Evolutionary conservation across 2,888 invertebrate genomes (phyloP), one percentile per base, ranked within the genome.

Genomic region (Unio pictorum): DNA sequence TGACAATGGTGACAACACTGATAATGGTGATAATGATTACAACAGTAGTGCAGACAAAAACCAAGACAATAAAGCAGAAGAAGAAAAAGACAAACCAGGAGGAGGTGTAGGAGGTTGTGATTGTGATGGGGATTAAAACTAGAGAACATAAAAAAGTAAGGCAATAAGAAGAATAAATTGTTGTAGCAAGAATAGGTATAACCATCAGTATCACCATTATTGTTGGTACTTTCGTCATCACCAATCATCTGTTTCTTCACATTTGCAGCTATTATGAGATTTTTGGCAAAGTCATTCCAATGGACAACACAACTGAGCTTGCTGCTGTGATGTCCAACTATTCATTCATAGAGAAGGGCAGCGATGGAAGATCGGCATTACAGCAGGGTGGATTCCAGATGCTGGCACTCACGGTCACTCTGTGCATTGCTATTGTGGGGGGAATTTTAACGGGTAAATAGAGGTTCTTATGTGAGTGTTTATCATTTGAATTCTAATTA

Each of bases 401-500:
- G 7, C 75, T 80, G 1, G 86, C 87, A 0, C 78, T 87, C 3
- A 76, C 65, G 5, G 70, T 85, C 30, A 86, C 86, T 11, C 30
- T 88, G 17, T 76, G 67, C 11, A 71, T 87, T 55, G 83, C 87
- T 8, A 67, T 87, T 8, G 76, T 80, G 8, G 79, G 84, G 11
- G 89, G 89, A 8, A 17, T 81, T 7, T 55, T 88, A 3, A 85
- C 87, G 66, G 89, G 89, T 84, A 73, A 63, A 17, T 45, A 45
- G 1, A 45, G 3, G 11, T 3, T 45, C 2, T 45, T 45, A 45
- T 45, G 15, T 11, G 45, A 45, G 45, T 45, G 11, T 3, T 45
- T 3, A 45, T 45, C 3, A 15, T 2, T 15, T 11, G 45, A 45
- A 34, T 34, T 34, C 34, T 34, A 34, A 34, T 6, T 34, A 7